A percentile compares a stretch with the other conserved stretches of the same genome.
These are phyloP conservation scores for Holacanthus passer DNA, from an alignment of 2,113 vertebrate species.

Conservation along the genomic window DNA sequence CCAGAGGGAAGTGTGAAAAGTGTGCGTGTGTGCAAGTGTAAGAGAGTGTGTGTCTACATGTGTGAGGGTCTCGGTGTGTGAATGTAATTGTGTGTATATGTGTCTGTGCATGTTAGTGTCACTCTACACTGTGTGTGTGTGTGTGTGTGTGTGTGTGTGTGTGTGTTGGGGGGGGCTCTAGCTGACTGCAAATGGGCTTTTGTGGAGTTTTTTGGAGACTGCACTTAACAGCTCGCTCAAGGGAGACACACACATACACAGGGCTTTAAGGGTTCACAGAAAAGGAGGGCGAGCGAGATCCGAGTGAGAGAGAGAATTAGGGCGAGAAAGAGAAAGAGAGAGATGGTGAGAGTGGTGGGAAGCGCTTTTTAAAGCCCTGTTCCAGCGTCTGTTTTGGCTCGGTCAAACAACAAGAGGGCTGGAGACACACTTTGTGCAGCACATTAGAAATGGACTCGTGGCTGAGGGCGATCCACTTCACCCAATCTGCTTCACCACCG, in stretches of 20 bases:
- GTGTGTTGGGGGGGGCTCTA: conserved; percentile 33
- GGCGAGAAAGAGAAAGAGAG: conserved; percentile 55
- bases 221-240: conserved; percentile 86
- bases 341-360: conserved; percentile 65
- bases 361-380: conserved; percentile 70
- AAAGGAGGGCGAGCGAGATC: conserved; percentile 71
- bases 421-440: conserved; percentile 69
- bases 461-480: conserved; percentile 63
- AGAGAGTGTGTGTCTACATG: conserved; percentile 68
- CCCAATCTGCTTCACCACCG: conserved; percentile 53
- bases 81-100: conserved; percentile 57
- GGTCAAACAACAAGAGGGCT: conserved; percentile 56
- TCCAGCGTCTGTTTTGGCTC: conserved; percentile 69
- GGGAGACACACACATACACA: conserved; percentile 76
- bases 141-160: conserved; percentile 29
- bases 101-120: conserved; percentile 72
- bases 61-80: conserved; percentile 54
- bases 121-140: conserved; percentile 48
- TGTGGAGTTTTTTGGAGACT: conserved; percentile 83
- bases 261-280: conserved; percentile 73
- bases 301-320: conserved; percentile 65
- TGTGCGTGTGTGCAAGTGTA: conserved; percentile 60
- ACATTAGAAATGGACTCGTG: conserved; percentile 66
- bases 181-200: conserved; percentile 83
- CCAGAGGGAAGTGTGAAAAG: conserved; percentile 82